These are phyloP conservation scores for Leptosomus discolor DNA, from an alignment of 2,113 vertebrate genomes.

Conservation along the genomic window DNA sequence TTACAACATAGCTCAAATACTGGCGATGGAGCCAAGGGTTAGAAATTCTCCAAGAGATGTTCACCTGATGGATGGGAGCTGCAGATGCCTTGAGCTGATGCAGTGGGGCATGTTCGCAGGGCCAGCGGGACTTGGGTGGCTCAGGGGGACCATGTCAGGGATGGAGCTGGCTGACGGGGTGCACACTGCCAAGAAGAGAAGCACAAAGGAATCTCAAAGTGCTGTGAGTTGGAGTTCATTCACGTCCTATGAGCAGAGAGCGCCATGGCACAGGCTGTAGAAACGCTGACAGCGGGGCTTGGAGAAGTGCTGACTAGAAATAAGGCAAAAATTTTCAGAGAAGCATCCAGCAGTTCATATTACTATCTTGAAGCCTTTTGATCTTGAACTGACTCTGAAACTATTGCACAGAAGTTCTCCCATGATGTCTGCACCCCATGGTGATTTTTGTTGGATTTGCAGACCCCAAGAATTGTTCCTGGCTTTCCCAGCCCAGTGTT, in stretches of 20 bases:
- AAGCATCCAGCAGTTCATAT: not conserved
- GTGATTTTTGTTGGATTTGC: not conserved
- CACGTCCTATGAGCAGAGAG: not conserved
- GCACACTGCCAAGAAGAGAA: not conserved
- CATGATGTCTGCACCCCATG: not conserved
- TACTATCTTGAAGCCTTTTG: not conserved
- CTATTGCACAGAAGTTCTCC: not conserved
- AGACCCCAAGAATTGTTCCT: not conserved
- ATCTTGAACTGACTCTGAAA: not conserved
- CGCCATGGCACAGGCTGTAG: not conserved
- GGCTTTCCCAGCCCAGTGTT: not conserved
- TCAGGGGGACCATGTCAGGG: not conserved
- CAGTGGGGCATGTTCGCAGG: not conserved
- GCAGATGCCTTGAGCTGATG: not conserved
- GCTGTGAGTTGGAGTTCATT: accelerated
- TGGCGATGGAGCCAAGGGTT: not conserved
- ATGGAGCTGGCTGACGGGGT: not conserved
- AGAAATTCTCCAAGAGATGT: not conserved
- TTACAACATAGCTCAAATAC: not conserved
- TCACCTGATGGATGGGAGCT: not conserved
- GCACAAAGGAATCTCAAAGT: not conserved
- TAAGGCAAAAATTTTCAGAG: not conserved
- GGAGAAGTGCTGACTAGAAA: not conserved
- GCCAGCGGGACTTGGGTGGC: accelerated
- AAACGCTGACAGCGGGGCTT: not conserved